Percentiles rank a stretch among this genome's conserved stretches.
These are phyloP conservation scores for Cosmia pyralina DNA, from an alignment of 2,888 invertebrate species.

Conservation along the genomic window DNA sequence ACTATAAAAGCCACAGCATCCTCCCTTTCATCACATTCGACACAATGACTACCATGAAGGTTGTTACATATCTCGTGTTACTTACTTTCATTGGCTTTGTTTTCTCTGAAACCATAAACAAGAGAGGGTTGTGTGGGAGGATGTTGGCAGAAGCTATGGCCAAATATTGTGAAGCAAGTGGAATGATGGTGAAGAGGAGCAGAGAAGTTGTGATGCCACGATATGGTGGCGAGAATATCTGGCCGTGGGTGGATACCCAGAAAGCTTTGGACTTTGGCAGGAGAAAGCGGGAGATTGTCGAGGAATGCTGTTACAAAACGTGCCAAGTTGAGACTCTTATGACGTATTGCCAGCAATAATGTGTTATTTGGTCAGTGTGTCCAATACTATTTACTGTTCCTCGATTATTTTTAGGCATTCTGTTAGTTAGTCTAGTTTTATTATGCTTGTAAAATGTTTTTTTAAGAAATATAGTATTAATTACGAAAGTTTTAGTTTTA, in stretches of 20 bases:
- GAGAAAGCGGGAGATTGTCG: conserved; percentile 59
- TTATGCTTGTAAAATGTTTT: neutral
- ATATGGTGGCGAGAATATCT: neutral
- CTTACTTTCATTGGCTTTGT: conserved; percentile 9
- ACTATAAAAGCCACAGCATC: conserved; percentile 59
- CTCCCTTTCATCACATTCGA: conserved; percentile 26
- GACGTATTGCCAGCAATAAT: conserved; percentile 65
- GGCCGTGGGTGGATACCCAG: conserved; percentile 23
- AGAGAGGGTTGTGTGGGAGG: conserved; percentile 60
- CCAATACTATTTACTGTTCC: neutral
- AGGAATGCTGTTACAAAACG: conserved; percentile 71
- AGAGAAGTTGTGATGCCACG: conserved; percentile 40
- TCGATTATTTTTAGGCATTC: neutral
- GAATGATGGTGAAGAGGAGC: neutral
- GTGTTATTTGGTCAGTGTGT: neutral
- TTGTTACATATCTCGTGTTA: conserved; percentile 22
- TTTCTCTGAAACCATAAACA: neutral
- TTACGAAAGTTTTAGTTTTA: neutral
- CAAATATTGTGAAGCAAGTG: conserved; percentile 34
- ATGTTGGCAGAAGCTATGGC: conserved; percentile 50
- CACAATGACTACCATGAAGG: conserved; percentile 46
- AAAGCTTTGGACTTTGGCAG: conserved; percentile 13
- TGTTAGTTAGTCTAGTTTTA: neutral
- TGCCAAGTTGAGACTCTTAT: conserved; percentile 68
- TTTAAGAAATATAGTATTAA: neutral